Percentiles rank a stretch among this genome's conserved stretches.
Evolutionary conservation across 2,113 vertebrate genomes (phyloP).

Genomic region (Lycocorax pyrrhopterus): DNA sequence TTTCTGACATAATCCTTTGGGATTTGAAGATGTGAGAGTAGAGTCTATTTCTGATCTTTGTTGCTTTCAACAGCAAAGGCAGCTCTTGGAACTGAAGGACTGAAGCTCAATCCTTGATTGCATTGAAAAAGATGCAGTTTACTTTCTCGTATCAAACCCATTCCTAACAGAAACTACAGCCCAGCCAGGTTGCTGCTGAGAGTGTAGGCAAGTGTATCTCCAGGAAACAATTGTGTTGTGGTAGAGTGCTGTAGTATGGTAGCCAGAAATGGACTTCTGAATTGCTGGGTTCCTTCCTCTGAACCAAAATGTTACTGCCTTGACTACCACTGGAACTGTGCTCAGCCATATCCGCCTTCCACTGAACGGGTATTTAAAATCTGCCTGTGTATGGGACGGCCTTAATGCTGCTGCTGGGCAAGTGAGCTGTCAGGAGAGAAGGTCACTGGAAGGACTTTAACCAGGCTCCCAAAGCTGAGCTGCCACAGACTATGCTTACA

Average conservation of each 20-base stretch:
- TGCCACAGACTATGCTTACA: not conserved
- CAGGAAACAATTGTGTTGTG: not conserved
- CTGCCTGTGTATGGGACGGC: not conserved
- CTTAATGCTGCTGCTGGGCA: not conserved
- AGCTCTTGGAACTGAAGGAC: not conserved
- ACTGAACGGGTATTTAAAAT: not conserved
- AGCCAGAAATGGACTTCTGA: not conserved
- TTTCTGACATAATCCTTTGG: slow-evolving; percentile 41
- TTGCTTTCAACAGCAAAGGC: not conserved
- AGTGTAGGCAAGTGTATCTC: not conserved
- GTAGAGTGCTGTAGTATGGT: not conserved
- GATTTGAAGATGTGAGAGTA: slow-evolving; percentile 12
- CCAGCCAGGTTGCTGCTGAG: not conserved
- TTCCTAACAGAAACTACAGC: not conserved
- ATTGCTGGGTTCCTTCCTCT: not conserved
- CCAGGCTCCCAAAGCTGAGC: not conserved
- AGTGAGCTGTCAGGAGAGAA: not conserved
- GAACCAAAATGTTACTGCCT: not conserved
- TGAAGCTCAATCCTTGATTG: not conserved
- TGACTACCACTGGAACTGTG: not conserved
- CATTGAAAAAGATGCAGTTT: not conserved
- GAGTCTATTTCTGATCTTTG: slow-evolving; percentile 23
- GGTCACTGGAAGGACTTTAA: not conserved
- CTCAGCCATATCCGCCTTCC: not conserved
- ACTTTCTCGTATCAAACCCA: not conserved